Base-by-base conservation (phyloP, 2,888 invertebrate species). In the Leptinotarsa tumamoca region DNA sequence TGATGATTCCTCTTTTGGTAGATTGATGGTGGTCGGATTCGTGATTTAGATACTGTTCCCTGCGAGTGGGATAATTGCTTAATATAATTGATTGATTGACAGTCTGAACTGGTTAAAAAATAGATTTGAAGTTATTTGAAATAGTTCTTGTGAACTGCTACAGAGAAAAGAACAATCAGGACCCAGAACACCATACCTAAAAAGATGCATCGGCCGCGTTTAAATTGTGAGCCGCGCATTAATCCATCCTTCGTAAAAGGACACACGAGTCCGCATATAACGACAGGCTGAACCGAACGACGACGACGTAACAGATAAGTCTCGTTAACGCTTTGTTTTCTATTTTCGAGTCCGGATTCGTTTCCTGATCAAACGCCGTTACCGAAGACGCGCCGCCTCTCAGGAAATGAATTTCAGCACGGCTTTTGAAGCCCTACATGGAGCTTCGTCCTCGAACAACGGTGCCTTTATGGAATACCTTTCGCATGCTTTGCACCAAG, bases 381-480 rank as follows among this genome's bases (percentile, higher is more conserved):
- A 85, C 85, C 81, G 85, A 87, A 87, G 87, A 87, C 87, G 84
- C 83, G 85, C 83, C 83, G 84, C 82, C 84, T 83, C 83, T 27
- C 87, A 87, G 87, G 87, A 87, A 87, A 87, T 87, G 87, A 87
- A 87, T 87, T 87, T 87, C 87, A 86, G 87, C 83, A 81, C 82
- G 84, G 79, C 84, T 33, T 63, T 43, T 18, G 33, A 27, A n/a
- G 85, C 27, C 58, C 43, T 71, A 50, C 61, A 58, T 21, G 61
- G 71, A 52, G 68, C 51, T 33, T 63, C 23, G 68, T 68, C 50
- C 67, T 49, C 50, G 54, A 67, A 67, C 67, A 67, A 43, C 67
- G 33, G 67, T 27, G 33, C 43, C 52, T 17, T 52, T 54, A 51
- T 68, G 23, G 50, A 52, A 52, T 33, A 43, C 43, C 17, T 17